These are phyloP conservation scores for Adelges cooleyi DNA, from an alignment of 1,140 invertebrate genomes.

Conservation along the genomic window DNA sequence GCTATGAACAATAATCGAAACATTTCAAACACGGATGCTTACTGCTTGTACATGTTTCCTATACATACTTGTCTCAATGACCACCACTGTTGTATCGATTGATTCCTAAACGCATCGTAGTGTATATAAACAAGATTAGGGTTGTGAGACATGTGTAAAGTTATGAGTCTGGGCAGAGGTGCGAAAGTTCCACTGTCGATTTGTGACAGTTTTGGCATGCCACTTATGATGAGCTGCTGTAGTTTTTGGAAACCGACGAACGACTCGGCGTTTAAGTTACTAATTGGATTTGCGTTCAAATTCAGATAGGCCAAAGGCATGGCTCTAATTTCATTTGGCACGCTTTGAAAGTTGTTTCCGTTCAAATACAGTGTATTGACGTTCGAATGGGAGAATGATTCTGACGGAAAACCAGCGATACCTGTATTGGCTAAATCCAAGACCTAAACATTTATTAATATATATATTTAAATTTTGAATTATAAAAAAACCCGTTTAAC, in stretches of 20 bases:
- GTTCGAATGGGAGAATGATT: not conserved
- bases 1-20: not conserved
- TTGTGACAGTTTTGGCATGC: not conserved
- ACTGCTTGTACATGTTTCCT: not conserved
- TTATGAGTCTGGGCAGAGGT: not conserved
- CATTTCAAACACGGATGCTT: not conserved
- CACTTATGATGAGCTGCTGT: not conserved
- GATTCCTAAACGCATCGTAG: not conserved
- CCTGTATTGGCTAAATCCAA: constrained; percentile 10
- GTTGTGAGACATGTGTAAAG: not conserved
- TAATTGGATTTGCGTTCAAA: constrained; percentile 5
- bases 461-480: no score
- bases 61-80: constrained; percentile 1
- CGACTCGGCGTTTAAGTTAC: not conserved
- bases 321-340: not conserved
- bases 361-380: not conserved
- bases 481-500: no score
- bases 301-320: constrained; percentile 1
- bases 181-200: not conserved
- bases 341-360: not conserved
- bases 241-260: constrained; percentile 3
- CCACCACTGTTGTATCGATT: not conserved
- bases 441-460: not conserved
- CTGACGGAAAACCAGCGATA: not conserved
- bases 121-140: not conserved